Percentiles rank a stretch among this genome's conserved stretches.
Conservation (phyloP, 2,888 invertebrate genomes). For the Fragum fragum region DNA sequence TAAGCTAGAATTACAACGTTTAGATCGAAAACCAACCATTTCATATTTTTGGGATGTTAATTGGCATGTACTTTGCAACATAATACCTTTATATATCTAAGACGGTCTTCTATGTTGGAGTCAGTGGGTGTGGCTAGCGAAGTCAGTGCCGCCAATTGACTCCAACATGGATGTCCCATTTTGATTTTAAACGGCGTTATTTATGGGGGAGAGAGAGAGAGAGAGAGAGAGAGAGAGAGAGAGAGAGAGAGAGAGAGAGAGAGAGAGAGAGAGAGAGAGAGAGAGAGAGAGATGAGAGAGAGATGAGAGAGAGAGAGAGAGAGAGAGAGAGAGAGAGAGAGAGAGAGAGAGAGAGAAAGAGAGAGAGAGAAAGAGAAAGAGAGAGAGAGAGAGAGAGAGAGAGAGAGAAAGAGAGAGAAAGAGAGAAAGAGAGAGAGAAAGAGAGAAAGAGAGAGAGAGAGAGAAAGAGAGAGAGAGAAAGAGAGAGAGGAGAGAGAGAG, state of each 20-base stretch:
- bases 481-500: not conserved
- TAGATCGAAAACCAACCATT: too few relatives aligned
- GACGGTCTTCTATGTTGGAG: too few relatives aligned
- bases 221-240: slow-evolving; percentile 28
- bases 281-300: too few relatives aligned
- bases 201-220: slow-evolving; percentile 21
- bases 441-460: not conserved
- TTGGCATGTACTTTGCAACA: too few relatives aligned
- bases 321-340: slow-evolving; percentile 1
- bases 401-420: not conserved
- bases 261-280: slow-evolving; percentile 3
- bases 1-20: too few relatives aligned
- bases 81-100: too few relatives aligned
- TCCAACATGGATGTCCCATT: too few relatives aligned
- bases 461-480: not conserved
- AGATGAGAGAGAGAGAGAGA: too few relatives aligned
- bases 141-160: too few relatives aligned
- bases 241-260: not conserved
- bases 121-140: too few relatives aligned
- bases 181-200: too few relatives aligned
- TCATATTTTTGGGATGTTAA: too few relatives aligned
- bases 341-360: slow-evolving; percentile 1
- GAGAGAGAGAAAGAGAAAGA: not conserved
- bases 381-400: not conserved
- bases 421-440: not conserved